Evolutionary conservation across 2,888 invertebrate genomes (phyloP).

Genomic region (Cataglyphis cursor): DNA sequence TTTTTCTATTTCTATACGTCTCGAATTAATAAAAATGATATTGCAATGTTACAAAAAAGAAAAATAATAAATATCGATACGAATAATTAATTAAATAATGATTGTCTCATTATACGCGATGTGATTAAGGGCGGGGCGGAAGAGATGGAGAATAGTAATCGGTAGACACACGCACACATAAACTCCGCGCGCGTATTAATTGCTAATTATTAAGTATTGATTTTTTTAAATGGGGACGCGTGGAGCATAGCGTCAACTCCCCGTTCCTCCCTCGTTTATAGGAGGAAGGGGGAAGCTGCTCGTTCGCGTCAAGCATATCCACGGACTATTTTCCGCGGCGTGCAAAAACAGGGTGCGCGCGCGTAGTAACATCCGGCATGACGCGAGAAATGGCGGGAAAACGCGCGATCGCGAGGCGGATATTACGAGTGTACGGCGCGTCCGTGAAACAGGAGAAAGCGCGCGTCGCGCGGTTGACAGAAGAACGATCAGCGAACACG

Average conservation of each 20-base stretch:
- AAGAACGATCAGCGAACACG: neutral
- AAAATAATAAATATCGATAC: slow-evolving; percentile 44
- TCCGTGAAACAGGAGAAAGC: neutral
- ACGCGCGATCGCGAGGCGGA: slow-evolving; percentile 19
- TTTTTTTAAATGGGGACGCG: slow-evolving; percentile 83
- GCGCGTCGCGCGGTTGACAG: neutral
- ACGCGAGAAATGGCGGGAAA: slow-evolving; percentile 78
- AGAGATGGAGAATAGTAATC: slow-evolving; percentile 29
- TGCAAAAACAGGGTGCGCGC: slow-evolving; percentile 56
- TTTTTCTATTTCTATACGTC: neutral
- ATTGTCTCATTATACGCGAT: slow-evolving; percentile 39
- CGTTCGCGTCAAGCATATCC: slow-evolving; percentile 64
- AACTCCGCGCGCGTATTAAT: slow-evolving; percentile 80
- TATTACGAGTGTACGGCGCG: slow-evolving; percentile 20
- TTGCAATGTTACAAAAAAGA: slow-evolving; percentile 10
- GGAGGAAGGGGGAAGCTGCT: slow-evolving; percentile 66
- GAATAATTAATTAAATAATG: slow-evolving; percentile 55
- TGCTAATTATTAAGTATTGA: slow-evolving; percentile 86
- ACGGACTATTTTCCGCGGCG: slow-evolving; percentile 74
- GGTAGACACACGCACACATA: slow-evolving; percentile 39
- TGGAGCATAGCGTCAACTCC: slow-evolving; percentile 59
- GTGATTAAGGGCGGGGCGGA: slow-evolving; percentile 20
- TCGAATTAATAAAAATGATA: neutral
- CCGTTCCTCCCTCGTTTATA: neutral
- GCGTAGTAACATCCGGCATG: slow-evolving; percentile 70